phyloP scores from a whole-genome alignment of 2,113 vertebrate genomes.

The Alouatta palliata region DNA sequence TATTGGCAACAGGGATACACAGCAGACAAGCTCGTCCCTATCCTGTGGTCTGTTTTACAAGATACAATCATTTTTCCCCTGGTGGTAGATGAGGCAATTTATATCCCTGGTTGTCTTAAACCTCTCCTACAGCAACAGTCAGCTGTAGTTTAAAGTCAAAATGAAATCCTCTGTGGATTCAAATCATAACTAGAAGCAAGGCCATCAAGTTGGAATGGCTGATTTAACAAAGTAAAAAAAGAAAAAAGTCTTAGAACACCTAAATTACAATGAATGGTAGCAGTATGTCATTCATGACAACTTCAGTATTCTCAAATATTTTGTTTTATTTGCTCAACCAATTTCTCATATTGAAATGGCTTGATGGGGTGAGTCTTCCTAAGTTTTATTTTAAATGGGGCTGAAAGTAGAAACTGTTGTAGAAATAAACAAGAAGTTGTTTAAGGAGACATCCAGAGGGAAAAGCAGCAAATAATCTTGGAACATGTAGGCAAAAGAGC shows the following conservation, averaged over 20 bases:
- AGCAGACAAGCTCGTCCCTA: neutral
- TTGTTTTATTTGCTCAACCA: constrained; percentile 8
- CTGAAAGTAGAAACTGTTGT: neutral
- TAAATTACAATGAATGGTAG: neutral
- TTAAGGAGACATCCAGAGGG: neutral
- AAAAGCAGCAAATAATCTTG: neutral
- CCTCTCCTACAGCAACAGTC: neutral
- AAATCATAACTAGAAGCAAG: neutral
- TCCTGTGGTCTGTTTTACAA: neutral
- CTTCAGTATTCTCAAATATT: neutral
- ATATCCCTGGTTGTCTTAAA: neutral
- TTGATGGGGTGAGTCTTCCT: neutral
- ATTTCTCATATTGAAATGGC: neutral
- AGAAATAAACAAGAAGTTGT: neutral
- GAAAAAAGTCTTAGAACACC: neutral
- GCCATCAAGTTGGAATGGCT: neutral
- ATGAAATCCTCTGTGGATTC: neutral
- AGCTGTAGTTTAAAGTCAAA: neutral
- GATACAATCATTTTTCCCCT: neutral
- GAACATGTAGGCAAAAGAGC: neutral
- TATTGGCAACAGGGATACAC: neutral
- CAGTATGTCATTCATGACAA: neutral
- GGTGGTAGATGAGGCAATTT: neutral
- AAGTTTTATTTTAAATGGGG: neutral
- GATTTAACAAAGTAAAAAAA: neutral